A percentile compares a stretch with the other conserved stretches of the same genome.
Evolutionary conservation across 2,797 vertebrate genomes (phyloP).

Genomic region (Eulemur mongoz): DNA sequence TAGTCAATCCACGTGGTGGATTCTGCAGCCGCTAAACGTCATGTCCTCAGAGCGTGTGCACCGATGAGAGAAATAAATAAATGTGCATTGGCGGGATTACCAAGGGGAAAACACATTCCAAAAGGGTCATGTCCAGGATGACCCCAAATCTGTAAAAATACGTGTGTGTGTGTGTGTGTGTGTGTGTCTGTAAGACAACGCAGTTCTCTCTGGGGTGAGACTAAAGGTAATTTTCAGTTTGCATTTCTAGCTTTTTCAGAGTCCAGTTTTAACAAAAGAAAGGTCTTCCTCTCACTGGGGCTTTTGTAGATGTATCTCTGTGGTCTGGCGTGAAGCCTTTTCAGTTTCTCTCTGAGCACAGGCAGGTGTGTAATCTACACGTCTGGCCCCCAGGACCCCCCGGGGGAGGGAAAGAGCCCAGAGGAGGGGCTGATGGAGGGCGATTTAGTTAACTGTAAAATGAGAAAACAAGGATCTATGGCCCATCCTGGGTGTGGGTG

Average conservation of each 20-base stretch:
- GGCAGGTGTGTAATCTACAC: accelerated
- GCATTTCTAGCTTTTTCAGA: background rate
- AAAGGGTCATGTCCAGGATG: background rate
- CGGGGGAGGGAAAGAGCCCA: background rate
- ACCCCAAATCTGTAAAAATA: background rate
- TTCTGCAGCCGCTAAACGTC: background rate
- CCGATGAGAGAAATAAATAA: background rate
- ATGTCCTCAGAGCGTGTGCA: accelerated
- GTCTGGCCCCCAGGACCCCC: background rate
- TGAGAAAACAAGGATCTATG: background rate
- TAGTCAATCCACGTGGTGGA: accelerated
- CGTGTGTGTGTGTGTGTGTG: too few relatives aligned
- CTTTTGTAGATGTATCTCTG: background rate
- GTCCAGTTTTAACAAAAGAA: background rate
- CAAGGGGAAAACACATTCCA: too few relatives aligned
- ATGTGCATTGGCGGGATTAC: accelerated
- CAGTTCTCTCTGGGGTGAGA: background rate
- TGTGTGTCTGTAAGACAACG: background rate
- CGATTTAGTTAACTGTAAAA: background rate
- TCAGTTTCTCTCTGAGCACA: background rate
- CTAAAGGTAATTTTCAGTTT: background rate
- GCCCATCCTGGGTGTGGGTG: background rate
- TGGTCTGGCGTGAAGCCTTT: background rate
- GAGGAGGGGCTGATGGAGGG: accelerated
- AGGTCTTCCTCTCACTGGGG: background rate